phyloP scores from a whole-genome alignment of 2,797 vertebrate genomes.

The Chelmon rostratus region DNA sequence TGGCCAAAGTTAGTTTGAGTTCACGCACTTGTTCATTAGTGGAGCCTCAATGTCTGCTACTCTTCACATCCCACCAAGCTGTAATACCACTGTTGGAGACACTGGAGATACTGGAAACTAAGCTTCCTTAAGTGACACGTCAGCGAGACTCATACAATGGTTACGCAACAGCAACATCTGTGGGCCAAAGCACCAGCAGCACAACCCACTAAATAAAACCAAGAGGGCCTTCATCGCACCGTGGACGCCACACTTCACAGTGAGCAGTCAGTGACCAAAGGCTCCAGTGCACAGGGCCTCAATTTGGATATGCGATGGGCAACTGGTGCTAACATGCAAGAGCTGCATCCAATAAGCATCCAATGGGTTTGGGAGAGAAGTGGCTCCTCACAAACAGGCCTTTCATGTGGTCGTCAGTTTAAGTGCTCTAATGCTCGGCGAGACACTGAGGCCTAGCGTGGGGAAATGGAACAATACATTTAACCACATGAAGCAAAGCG shows the following conservation, averaged over 20 bases:
- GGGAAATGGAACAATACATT: constrained; percentile 85
- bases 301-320: constrained; percentile 62
- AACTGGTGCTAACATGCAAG: constrained; percentile 77
- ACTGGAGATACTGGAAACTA: constrained; percentile 78
- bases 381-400: constrained; percentile 79
- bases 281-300: constrained; percentile 46
- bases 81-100: constrained; percentile 74
- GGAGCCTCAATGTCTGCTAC: constrained; percentile 80
- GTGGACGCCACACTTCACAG: constrained; percentile 63
- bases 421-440: constrained; percentile 84
- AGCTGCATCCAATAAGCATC: constrained; percentile 80
- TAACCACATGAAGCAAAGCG: constrained; percentile 84
- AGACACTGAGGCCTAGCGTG: constrained; percentile 82
- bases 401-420: constrained; percentile 85
- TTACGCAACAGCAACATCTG: constrained; percentile 70
- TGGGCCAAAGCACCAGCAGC: constrained; percentile 69
- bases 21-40: constrained; percentile 77
- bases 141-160: constrained; percentile 67
- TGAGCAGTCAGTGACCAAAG: constrained; percentile 55
- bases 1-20: constrained; percentile 63
- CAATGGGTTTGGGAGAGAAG: constrained; percentile 76
- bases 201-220: constrained; percentile 69
- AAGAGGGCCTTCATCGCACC: constrained; percentile 61
- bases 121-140: constrained; percentile 78
- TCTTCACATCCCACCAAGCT: constrained; percentile 71